Conservation (phyloP, 2,888 invertebrate species). For the Archips crataeganus region DNA sequence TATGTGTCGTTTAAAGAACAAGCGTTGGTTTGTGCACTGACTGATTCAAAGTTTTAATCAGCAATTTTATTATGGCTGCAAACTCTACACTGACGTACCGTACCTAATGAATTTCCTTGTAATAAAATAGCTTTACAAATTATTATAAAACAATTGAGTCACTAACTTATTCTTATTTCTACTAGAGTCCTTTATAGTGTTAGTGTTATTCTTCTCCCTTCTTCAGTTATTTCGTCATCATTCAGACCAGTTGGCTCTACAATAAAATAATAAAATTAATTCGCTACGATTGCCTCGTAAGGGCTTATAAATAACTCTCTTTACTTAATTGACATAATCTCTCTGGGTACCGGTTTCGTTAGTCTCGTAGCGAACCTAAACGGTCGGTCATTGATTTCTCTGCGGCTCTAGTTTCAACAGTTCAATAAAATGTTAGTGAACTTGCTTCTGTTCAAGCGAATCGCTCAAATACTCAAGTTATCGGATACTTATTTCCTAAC, state of each 20-base stretch:
- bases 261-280: too few relatives aligned
- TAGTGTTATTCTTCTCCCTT: too few relatives aligned
- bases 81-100: not conserved
- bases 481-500: not conserved
- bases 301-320: not conserved
- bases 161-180: not conserved
- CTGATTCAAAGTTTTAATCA: not conserved
- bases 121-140: too few relatives aligned
- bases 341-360: not conserved
- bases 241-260: too few relatives aligned
- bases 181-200: not conserved
- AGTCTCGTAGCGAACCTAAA: not conserved
- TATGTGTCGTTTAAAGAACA: not conserved
- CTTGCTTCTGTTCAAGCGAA: slow-evolving; percentile 12
- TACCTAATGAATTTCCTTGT: too few relatives aligned
- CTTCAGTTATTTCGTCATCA: too few relatives aligned
- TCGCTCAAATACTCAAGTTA: not conserved
- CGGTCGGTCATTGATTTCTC: not conserved
- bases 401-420: not conserved
- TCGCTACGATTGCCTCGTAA: too few relatives aligned
- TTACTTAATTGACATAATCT: not conserved
- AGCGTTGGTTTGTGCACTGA: not conserved
- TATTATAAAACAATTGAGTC: not conserved
- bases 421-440: slow-evolving; percentile 18
- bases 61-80: not conserved